Evolutionary conservation across 1,140 invertebrate species (phyloP).

Genomic region (Drosophila aff.): DNA sequence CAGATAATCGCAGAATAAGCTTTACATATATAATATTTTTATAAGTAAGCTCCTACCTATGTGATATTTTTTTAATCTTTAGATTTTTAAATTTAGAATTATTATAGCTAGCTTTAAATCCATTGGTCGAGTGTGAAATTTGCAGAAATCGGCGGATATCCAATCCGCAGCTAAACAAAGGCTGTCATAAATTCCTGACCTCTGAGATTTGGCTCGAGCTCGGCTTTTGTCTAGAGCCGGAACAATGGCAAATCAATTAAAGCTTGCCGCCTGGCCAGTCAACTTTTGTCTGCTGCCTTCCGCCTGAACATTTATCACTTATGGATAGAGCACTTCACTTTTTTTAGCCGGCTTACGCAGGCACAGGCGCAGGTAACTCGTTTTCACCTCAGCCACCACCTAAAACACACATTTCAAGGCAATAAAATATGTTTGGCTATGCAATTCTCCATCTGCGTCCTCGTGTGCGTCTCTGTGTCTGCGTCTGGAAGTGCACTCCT

Average conservation of each 20-base stretch:
- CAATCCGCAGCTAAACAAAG: slow-evolving; percentile 46
- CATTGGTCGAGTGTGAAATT: not conserved
- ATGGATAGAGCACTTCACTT: slow-evolving; percentile 35
- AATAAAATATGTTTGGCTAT: slow-evolving; percentile 66
- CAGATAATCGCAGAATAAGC: not conserved
- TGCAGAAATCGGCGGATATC: slow-evolving; percentile 41
- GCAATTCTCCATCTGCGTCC: slow-evolving; percentile 22
- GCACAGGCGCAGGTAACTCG: slow-evolving; percentile 55
- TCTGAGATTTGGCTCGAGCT: slow-evolving; percentile 27
- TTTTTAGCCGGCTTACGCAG: slow-evolving; percentile 47
- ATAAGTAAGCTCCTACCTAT: not conserved
- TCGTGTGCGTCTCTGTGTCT: slow-evolving; percentile 2
- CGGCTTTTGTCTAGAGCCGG: slow-evolving; percentile 27
- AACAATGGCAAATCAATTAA: slow-evolving; percentile 77
- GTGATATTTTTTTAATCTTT: not conserved
- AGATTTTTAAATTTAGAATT: not conserved
- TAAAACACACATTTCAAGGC: slow-evolving; percentile 72
- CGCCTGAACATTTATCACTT: slow-evolving; percentile 44
- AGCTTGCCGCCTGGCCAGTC: slow-evolving; percentile 44
- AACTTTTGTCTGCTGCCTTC: slow-evolving; percentile 41
- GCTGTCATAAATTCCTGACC: slow-evolving; percentile 36
- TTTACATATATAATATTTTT: not conserved
- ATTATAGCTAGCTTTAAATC: not conserved
- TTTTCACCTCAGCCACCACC: slow-evolving; percentile 51
- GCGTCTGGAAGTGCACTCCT: slow-evolving; percentile 41